Percentiles rank a stretch among this genome's conserved stretches.
phyloP scores from a whole-genome alignment of 2,113 vertebrate species.

The Parus major region DNA sequence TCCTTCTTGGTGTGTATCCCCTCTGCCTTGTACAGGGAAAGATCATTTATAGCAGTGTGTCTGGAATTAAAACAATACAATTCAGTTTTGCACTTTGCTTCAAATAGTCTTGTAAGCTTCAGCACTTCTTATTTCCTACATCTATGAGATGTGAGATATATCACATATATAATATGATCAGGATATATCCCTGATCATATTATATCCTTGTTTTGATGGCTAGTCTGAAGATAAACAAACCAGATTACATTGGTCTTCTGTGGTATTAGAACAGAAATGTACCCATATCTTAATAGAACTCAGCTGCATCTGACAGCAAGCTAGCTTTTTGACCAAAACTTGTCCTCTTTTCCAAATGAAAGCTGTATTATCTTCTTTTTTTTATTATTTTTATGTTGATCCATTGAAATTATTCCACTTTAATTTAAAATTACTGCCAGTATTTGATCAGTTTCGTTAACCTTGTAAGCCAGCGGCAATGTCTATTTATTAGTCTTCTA shows the following conservation, averaged over 20 bases:
- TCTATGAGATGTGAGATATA: background rate
- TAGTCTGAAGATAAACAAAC: background rate
- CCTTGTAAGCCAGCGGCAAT: background rate
- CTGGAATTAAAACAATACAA: background rate
- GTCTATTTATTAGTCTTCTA: background rate
- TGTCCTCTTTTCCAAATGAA: background rate
- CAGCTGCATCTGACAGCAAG: background rate
- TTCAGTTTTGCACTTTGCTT: background rate
- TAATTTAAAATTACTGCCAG: background rate
- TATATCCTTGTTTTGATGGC: background rate
- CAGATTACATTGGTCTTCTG: background rate
- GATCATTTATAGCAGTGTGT: background rate
- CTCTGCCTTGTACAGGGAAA: background rate
- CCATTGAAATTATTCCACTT: background rate
- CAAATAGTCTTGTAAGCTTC: background rate
- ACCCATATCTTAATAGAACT: background rate
- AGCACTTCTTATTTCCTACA: background rate
- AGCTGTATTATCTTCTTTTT: background rate
- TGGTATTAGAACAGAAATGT: background rate
- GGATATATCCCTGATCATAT: no score
- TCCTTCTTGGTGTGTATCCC: background rate
- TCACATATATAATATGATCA: no score
- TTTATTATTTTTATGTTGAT: background rate
- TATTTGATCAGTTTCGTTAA: background rate
- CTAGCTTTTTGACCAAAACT: background rate